A percentile compares a stretch with the other conserved stretches of the same genome.
Evolutionary conservation across 92 coral and sea anemone species (phyloP).

Genomic region (Siderastrea siderea): DNA sequence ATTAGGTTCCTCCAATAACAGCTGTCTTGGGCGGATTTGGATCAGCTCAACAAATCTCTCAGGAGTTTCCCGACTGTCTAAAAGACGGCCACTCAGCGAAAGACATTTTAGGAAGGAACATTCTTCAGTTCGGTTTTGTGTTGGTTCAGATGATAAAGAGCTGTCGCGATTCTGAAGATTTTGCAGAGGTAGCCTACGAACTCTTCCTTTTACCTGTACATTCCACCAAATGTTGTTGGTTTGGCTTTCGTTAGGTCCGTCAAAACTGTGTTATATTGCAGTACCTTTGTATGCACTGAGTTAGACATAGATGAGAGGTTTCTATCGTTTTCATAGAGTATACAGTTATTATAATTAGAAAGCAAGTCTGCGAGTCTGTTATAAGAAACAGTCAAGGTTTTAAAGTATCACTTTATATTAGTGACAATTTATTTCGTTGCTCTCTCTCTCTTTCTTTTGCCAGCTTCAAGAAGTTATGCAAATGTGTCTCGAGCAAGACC

Average conservation of each 20-base stretch:
- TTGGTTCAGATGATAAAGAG: constrained; percentile 14
- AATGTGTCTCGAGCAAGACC: constrained; percentile 38
- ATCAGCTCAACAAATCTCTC: constrained; percentile 17
- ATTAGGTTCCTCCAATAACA: constrained; percentile 27
- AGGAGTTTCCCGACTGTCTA: constrained; percentile 14
- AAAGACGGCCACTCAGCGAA: constrained; percentile 2
- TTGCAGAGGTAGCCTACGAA: constrained; percentile 27
- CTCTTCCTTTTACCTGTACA: too few relatives aligned
- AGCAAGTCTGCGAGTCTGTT: too few relatives aligned
- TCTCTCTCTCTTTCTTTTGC: neutral
- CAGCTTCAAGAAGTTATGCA: constrained; percentile 36
- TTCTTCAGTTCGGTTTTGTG: constrained; percentile 34
- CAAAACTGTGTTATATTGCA: too few relatives aligned
- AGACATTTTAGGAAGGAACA: constrained; percentile 28
- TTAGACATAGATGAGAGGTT: too few relatives aligned
- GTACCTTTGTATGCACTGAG: too few relatives aligned
- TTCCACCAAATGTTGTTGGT: too few relatives aligned
- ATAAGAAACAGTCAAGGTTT: too few relatives aligned
- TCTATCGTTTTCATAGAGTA: too few relatives aligned
- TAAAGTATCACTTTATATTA: too few relatives aligned
- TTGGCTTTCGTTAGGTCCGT: too few relatives aligned
- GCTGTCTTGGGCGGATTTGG: constrained; percentile 39
- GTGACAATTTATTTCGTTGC: too few relatives aligned
- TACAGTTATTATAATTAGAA: too few relatives aligned
- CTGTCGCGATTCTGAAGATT: constrained; percentile 3